A percentile compares a stretch with the other conserved stretches of the same genome.
These are phyloP conservation scores for Apis dorsata DNA, from an alignment of 1,140 invertebrate species.

Conservation along the genomic window DNA sequence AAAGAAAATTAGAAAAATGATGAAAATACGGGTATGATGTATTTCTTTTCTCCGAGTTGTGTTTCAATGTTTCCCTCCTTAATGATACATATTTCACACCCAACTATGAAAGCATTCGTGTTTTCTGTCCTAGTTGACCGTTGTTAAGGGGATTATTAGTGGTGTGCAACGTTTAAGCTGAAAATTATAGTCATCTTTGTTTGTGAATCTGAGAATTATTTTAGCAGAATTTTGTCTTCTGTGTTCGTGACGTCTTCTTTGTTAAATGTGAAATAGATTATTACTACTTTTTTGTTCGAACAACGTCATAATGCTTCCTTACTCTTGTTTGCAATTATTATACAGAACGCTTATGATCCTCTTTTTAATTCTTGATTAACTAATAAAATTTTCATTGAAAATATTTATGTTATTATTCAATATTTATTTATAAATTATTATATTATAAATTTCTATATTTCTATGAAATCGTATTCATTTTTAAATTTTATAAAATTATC, in stretches of 20 bases:
- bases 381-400: background rate
- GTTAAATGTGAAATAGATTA: conserved; percentile 24
- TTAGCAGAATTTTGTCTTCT: conserved; percentile 1
- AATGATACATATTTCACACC: background rate
- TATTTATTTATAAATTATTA: too few relatives aligned
- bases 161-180: background rate
- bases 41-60: background rate
- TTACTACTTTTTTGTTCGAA: background rate
- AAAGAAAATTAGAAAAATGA: too few relatives aligned
- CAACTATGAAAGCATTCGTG: background rate
- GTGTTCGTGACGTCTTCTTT: background rate
- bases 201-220: background rate
- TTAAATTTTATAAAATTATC: too few relatives aligned
- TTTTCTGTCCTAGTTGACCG: background rate
- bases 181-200: conserved; percentile 14
- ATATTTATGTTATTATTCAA: too few relatives aligned
- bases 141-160: conserved; percentile 5
- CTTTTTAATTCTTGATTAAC: background rate
- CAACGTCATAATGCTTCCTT: background rate
- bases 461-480: too few relatives aligned
- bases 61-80: background rate
- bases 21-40: too few relatives aligned
- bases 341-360: background rate
- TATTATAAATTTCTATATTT: background rate
- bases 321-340: background rate